A percentile compares a stretch with the other conserved stretches of the same genome.
phyloP scores from a whole-genome alignment of 2,888 invertebrate species.

The Lasioglossum leucozonium region DNA sequence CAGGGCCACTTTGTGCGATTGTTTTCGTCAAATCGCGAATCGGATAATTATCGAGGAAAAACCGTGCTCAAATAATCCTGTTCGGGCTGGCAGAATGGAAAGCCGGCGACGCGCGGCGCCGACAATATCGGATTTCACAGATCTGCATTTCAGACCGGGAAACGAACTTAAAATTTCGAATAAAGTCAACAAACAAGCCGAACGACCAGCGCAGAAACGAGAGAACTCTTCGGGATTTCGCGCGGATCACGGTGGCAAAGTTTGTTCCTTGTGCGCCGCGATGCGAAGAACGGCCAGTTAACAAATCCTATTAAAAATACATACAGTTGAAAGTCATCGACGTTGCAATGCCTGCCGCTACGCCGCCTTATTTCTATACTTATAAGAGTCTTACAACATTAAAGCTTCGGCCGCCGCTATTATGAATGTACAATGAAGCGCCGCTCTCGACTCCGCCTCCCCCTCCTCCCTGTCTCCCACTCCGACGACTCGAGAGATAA shows the following conservation, averaged over 20 bases:
- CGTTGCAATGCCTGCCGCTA: slow-evolving; percentile 30
- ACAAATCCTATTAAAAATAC: slow-evolving; percentile 78
- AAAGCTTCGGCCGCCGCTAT: slow-evolving; percentile 58
- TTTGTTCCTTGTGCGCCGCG: neutral
- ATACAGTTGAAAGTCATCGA: slow-evolving; percentile 43
- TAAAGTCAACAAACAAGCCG: slow-evolving; percentile 13
- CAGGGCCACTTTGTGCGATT: neutral
- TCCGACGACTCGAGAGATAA: slow-evolving; percentile 51
- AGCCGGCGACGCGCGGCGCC: neutral
- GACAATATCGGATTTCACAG: slow-evolving; percentile 15
- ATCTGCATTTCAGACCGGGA: neutral
- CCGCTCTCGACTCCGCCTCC: slow-evolving; percentile 7
- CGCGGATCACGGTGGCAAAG: neutral
- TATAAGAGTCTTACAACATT: slow-evolving; percentile 78
- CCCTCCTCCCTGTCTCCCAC: neutral
- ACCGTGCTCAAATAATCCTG: neutral
- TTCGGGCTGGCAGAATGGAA: neutral
- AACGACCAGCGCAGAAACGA: neutral
- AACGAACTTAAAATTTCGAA: neutral
- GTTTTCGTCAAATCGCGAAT: neutral
- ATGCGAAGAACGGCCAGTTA: slow-evolving; percentile 57
- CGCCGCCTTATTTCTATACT: slow-evolving; percentile 65
- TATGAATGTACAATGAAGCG: slow-evolving; percentile 69
- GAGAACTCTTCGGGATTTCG: slow-evolving; percentile 20
- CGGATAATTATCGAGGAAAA: slow-evolving; percentile 1